A percentile compares a stretch with the other conserved stretches of the same genome.
These are phyloP conservation scores for Zaprionus taronus DNA, from an alignment of 1,140 invertebrate genomes.

Conservation along the genomic window DNA sequence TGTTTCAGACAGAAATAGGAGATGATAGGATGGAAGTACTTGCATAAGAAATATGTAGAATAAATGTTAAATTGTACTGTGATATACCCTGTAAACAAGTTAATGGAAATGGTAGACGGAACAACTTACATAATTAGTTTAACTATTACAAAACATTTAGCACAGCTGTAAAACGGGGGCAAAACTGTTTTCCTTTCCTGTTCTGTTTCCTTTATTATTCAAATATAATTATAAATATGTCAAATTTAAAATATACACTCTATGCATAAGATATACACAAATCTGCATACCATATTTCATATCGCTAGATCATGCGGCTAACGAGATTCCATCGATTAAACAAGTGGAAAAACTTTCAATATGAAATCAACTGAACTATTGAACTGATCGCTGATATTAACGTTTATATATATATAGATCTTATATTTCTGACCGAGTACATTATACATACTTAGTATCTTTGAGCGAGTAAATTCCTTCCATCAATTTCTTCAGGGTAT, in stretches of 20 bases:
- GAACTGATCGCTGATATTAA: too few species aligned
- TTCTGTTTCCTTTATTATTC: neutral
- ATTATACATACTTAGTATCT: too few species aligned
- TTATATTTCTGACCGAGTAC: too few species aligned
- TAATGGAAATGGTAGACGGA: too few species aligned
- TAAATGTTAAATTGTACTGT: neutral
- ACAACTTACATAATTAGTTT: too few species aligned
- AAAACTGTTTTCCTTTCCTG: too few species aligned
- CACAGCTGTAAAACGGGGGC: too few species aligned
- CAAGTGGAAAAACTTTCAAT: neutral
- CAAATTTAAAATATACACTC: neutral
- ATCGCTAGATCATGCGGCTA: rapidly evolving
- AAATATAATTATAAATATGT: neutral
- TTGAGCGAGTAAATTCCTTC: neutral
- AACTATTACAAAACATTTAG: too few species aligned
- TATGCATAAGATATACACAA: neutral
- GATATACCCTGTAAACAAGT: neutral
- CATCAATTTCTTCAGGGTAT: neutral
- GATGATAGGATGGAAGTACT: neutral
- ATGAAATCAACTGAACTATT: too few species aligned
- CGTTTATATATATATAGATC: too few species aligned
- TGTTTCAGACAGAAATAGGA: neutral
- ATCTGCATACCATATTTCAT: neutral
- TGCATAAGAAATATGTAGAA: neutral
- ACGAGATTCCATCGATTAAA: neutral